Percentiles rank a stretch among this genome's conserved stretches.
phyloP scores from a whole-genome alignment of 1,140 invertebrate species.

The Colletes gigas region DNA sequence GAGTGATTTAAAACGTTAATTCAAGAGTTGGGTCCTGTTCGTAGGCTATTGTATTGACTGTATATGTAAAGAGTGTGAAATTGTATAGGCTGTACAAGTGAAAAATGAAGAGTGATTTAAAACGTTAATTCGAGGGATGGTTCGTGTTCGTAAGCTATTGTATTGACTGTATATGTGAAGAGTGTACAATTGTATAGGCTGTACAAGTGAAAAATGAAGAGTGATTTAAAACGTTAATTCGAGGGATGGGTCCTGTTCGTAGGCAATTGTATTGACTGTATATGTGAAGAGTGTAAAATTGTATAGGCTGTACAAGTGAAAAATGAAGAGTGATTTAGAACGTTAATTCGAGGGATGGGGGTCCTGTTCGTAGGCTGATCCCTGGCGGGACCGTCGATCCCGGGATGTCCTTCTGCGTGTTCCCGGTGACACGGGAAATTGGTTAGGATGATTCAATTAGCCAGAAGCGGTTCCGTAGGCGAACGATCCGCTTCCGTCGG shows the following conservation, averaged over 20 bases:
- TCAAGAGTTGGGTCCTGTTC: background rate
- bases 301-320: background rate
- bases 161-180: no score
- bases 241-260: background rate
- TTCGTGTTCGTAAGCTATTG: background rate
- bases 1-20: slow-evolving; percentile 5
- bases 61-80: background rate
- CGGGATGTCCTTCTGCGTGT: slow-evolving; percentile 2
- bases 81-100: background rate
- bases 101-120: background rate
- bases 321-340: background rate
- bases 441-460: slow-evolving; percentile 70
- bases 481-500: slow-evolving; percentile 52
- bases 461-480: slow-evolving; percentile 46
- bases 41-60: background rate
- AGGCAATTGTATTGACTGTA: background rate
- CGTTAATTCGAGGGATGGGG: background rate
- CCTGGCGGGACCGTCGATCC: slow-evolving; percentile 1
- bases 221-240: slow-evolving; percentile 3
- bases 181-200: background rate
- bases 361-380: background rate
- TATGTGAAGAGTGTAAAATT: background rate
- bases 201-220: background rate
- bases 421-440: slow-evolving; percentile 60
- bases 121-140: background rate